Evolutionary conservation across 2,797 vertebrate species (phyloP).

Genomic region (Garrulus glandarius): DNA sequence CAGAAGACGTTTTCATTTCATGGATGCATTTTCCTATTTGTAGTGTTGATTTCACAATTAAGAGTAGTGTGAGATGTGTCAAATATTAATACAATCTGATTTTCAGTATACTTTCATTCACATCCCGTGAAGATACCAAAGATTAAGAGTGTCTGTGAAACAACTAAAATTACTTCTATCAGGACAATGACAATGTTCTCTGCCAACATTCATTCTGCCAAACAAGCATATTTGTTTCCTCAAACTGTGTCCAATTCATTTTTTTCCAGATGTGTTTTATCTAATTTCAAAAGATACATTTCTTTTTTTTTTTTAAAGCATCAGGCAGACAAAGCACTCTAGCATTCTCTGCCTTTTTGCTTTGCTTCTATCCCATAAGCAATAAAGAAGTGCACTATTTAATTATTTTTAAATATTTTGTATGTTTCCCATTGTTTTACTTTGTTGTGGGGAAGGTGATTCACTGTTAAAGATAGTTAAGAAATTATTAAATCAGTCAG

Average conservation of each 20-base stretch:
- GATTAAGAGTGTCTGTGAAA: not conserved
- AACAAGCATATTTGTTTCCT: not conserved
- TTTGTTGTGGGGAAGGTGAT: not conserved
- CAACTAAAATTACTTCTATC: not conserved
- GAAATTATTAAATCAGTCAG: constrained; percentile 75
- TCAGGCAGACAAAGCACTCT: not conserved
- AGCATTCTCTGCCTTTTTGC: not conserved
- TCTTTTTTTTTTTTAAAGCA: not conserved
- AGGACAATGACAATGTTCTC: not conserved
- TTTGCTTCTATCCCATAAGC: not conserved
- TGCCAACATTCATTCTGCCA: not conserved
- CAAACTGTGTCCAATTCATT: not conserved
- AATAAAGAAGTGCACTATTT: not conserved
- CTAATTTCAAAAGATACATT: not conserved
- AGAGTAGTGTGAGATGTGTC: not conserved
- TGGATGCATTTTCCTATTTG: not conserved
- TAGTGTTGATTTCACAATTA: constrained; percentile 15
- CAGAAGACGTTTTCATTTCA: constrained; percentile 29
- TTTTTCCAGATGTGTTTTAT: not conserved
- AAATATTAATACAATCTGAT: not conserved
- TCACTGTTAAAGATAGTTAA: constrained; percentile 4
- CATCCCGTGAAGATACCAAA: not conserved
- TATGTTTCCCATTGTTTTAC: not conserved
- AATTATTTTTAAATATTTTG: not conserved
- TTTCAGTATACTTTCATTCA: not conserved